phyloP scores from a whole-genome alignment of 2,888 invertebrate genomes.

The Catocala fraxini region DNA sequence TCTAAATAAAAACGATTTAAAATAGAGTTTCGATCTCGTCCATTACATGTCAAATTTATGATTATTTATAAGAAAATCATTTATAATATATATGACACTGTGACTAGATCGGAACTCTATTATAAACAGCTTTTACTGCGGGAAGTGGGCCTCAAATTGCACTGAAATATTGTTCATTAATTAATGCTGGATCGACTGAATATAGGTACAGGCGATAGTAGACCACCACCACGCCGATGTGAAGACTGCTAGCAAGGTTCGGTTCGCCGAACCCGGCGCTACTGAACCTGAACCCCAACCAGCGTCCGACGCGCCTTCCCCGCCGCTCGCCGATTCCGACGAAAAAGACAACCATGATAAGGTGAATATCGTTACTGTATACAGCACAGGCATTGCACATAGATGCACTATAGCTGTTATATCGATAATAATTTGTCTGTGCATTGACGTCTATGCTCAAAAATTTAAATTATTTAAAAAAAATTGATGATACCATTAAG shows the following conservation, averaged over 20 bases:
- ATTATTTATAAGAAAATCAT: too few relatives aligned
- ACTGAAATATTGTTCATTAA: not conserved
- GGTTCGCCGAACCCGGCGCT: conserved; percentile 93
- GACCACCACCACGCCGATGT: conserved; percentile 95
- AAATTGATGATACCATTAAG: too few relatives aligned
- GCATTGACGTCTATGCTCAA: too few relatives aligned
- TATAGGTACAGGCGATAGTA: conserved; percentile 96
- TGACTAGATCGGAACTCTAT: too few relatives aligned
- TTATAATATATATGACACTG: too few relatives aligned
- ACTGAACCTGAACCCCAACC: conserved; percentile 75
- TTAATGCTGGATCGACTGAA: not conserved
- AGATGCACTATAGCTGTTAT: conserved; percentile 10
- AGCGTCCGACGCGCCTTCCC: conserved; percentile 82
- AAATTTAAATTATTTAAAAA: too few relatives aligned
- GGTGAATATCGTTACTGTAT: conserved; percentile 70
- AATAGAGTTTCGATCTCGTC: too few relatives aligned
- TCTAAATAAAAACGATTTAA: too few relatives aligned
- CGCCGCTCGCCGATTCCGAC: conserved; percentile 79
- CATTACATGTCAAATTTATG: too few relatives aligned
- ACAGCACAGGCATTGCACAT: conserved; percentile 18
- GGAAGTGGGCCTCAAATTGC: too few relatives aligned
- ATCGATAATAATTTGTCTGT: too few relatives aligned
- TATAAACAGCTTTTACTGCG: too few relatives aligned
- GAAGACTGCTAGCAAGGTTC: conserved; percentile 94
- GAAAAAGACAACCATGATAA: conserved; percentile 84